These are phyloP conservation scores for Antechinus flavipes DNA, from an alignment of 2,113 vertebrate genomes.

Conservation along the genomic window DNA sequence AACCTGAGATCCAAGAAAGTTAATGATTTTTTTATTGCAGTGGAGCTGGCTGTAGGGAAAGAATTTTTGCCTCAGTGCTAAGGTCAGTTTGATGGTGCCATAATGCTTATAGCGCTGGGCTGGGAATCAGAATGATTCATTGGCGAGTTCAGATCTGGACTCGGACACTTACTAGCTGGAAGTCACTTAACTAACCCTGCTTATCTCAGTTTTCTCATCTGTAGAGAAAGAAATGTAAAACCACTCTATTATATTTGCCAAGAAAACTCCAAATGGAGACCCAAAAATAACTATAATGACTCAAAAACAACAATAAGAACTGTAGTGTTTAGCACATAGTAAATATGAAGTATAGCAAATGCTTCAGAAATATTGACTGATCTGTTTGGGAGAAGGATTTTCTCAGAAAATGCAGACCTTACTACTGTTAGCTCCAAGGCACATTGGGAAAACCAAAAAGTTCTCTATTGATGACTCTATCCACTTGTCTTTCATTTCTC, in stretches of 20 bases:
- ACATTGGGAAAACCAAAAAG: accelerated
- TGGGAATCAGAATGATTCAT: not conserved
- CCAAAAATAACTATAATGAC: not conserved
- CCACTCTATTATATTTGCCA: not conserved
- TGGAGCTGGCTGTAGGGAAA: not conserved
- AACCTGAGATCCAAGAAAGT: not conserved
- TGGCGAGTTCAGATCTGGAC: not conserved
- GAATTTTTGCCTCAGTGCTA: not conserved
- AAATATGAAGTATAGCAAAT: not conserved
- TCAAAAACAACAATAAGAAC: not conserved
- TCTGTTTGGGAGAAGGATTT: not conserved
- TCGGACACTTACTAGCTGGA: not conserved
- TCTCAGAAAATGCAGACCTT: not conserved
- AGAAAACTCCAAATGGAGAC: not conserved
- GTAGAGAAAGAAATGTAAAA: not conserved
- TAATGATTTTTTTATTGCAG: not conserved
- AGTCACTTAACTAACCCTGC: not conserved
- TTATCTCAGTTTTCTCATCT: not conserved
- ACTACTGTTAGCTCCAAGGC: not conserved
- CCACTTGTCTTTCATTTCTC: not conserved
- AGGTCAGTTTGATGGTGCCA: not conserved
- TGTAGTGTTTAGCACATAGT: not conserved
- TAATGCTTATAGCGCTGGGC: not conserved
- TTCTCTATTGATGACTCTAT: not conserved
- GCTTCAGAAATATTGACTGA: not conserved